Evolutionary conservation across 2,113 vertebrate species (phyloP), one percentile per base, ranked within the genome.

Genomic region (Mirza zaza): DNA sequence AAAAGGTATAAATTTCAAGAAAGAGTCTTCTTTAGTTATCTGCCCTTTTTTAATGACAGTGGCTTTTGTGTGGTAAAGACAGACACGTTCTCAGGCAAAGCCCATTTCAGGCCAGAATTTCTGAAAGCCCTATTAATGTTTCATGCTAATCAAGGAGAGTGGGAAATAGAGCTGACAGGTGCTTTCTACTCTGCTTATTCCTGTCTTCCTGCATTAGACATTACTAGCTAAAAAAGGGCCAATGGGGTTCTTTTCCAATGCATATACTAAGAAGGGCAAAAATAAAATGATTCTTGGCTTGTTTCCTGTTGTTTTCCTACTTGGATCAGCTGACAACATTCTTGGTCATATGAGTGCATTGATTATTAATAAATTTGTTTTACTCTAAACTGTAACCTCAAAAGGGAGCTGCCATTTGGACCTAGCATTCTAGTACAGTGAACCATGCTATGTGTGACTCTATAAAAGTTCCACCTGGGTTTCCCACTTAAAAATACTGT

Each of bases 131-230:
- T 99, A 99, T 99, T 99, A 99, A 99, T 99, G 99, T 99, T 99
- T 99, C 99, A 99, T 99, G 99, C 99, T 99, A 99, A 99, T 99
- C 99, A 99, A 99, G 99, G 98, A 98, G 98, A 98, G 99, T 97
- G 99, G 98, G 99, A 99, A 99, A 99, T 98, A 99, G 98, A 99
- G 99, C 98, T 99, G 99, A 99, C 99, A 99, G 99, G 99, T 99
- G 99, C 99, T 99, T 99, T 99, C 99, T 99, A 99, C 99, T 99
- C 99, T 99, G 99, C 99, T 99, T 99, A 99, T 98, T 99, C 99
- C 99, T 99, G 99, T 99, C 99, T 99, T 99, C 98, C 99, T 99
- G 99, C 99, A 99, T 99, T 99, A 99, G 98, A 98, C 98, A 98
- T 98, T 98, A 98, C 98, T 98, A 99, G 98, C 98, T 97, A 98